Conservation (phyloP, 2,888 invertebrate species). For the Drosophila niveifrons region DNA sequence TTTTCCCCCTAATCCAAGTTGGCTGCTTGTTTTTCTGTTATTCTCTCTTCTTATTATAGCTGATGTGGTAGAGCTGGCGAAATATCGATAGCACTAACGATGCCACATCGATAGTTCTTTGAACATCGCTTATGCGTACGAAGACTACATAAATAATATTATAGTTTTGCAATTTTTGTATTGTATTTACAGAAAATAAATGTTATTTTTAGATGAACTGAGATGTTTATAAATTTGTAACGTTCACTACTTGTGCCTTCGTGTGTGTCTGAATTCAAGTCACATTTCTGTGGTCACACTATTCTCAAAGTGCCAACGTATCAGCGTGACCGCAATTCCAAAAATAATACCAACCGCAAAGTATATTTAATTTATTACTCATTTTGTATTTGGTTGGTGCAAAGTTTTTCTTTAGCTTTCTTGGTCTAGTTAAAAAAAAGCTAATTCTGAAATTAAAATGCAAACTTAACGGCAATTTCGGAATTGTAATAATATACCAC, state of each 20-base stretch:
- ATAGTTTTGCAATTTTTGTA: no score
- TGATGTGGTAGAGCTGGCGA: constrained; percentile 46
- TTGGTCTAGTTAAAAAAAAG: no score
- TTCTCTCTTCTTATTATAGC: constrained; percentile 40
- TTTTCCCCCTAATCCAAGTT: constrained; percentile 18
- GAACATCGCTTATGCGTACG: not conserved
- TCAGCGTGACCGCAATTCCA: constrained; percentile 1
- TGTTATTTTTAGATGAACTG: no score
- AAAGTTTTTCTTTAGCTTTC: no score
- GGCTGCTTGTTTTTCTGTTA: constrained; percentile 53
- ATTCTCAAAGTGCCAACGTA: not conserved
- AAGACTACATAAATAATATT: not conserved
- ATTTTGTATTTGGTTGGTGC: not conserved
- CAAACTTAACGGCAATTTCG: not conserved
- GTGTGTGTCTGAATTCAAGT: not conserved
- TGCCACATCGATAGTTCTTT: not conserved
- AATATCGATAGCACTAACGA: not conserved
- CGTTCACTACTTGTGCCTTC: no score
- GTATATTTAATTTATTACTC: no score
- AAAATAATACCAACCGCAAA: not conserved
- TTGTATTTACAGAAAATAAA: no score
- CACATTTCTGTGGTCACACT: constrained; percentile 35
- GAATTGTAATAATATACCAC: not conserved
- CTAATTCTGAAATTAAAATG: no score
- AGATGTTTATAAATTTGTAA: no score